A percentile compares a stretch with the other conserved stretches of the same genome.
Conservation (phyloP, 2,888 invertebrate species). For the Tetranychus piercei region DNA sequence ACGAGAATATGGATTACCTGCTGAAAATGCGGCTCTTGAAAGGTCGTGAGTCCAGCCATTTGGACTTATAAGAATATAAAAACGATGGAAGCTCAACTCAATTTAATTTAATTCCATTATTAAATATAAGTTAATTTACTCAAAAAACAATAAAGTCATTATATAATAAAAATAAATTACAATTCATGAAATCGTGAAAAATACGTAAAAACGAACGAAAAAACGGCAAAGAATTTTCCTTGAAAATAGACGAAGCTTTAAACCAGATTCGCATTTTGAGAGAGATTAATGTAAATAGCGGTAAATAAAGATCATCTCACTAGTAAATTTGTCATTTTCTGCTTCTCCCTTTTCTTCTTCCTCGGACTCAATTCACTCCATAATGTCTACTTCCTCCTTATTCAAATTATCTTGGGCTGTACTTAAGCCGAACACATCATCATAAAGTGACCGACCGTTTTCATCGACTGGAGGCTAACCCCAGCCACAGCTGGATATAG, state of each 20-base stretch:
- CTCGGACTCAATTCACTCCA: constrained; percentile 96
- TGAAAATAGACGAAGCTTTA: too few relatives aligned
- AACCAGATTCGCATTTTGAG: too few relatives aligned
- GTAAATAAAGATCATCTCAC: constrained; percentile 23
- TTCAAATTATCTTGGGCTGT: constrained; percentile 16
- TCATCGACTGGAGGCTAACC: constrained; percentile 99
- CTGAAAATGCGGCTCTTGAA: constrained; percentile 93
- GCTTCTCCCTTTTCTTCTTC: constrained; percentile 45
- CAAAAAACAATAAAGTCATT: too few relatives aligned
- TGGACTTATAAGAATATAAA: constrained; percentile 73
- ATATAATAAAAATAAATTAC: too few relatives aligned
- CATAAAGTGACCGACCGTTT: constrained; percentile 87
- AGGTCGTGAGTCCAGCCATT: constrained; percentile 52
- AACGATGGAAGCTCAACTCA: constrained; percentile 66
- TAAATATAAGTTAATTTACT: too few relatives aligned
- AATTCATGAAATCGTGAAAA: too few relatives aligned
- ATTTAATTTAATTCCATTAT: too few relatives aligned
- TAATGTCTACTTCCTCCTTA: constrained; percentile 54
- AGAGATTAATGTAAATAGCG: too few relatives aligned
- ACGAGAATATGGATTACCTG: constrained; percentile 76
- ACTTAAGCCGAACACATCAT: constrained; percentile 74
- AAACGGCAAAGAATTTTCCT: too few relatives aligned
- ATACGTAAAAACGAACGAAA: too few relatives aligned
- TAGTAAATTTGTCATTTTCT: constrained; percentile 31
- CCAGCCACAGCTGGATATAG: constrained; percentile 48